Evolutionary conservation across 1,140 invertebrate genomes (phyloP), one percentile per base, ranked within the genome.

Genomic region (Bombyx mori): DNA sequence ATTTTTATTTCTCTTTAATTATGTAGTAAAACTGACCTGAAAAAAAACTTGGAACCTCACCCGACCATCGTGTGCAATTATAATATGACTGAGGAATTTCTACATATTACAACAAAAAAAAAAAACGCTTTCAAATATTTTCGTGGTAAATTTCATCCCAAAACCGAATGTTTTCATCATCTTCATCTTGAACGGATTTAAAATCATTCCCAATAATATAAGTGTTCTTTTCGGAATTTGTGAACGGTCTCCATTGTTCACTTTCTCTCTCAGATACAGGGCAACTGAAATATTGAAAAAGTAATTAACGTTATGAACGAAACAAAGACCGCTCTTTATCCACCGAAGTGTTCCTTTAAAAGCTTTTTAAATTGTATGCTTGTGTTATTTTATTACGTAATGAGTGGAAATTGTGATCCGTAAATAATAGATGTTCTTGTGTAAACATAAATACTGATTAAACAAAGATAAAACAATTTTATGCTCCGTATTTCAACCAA

Each of bases 81-180:
- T 35, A 35, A 35, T 35, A 35, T 3, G 45, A 47, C 2, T 7
- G 6, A 47, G n/a, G 3, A 47, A 3, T 47, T 47, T 47, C 8
- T 47, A 47, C 8, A 47, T 47, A 12, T 12, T 50, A 1, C 26
- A 18, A 22, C 3, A 49, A 18, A 0, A 35, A 35, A 4, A 35
- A 35, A 35, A 35, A 35, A 1, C 26, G 26, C 0, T 35, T 35
- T 35, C 66, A 56, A 52, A 65, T 49, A 22, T 52, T 44, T 69
- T 79, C 73, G n/a, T 56, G 59, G 52, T 84, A 86, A 42, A 86
- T 70, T 53, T 72, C 57, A 60, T 86, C 83, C 82, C 82, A 86
- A 48, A 86, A 79, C 12, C 58, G 58, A 50, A 79, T 79, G 57
- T 74, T 76, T 43, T 71, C 56, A 48, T 55, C 60, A 49, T 77